Evolutionary conservation across 2,797 vertebrate genomes (phyloP).

Genomic region (Austrolebias charrua): DNA sequence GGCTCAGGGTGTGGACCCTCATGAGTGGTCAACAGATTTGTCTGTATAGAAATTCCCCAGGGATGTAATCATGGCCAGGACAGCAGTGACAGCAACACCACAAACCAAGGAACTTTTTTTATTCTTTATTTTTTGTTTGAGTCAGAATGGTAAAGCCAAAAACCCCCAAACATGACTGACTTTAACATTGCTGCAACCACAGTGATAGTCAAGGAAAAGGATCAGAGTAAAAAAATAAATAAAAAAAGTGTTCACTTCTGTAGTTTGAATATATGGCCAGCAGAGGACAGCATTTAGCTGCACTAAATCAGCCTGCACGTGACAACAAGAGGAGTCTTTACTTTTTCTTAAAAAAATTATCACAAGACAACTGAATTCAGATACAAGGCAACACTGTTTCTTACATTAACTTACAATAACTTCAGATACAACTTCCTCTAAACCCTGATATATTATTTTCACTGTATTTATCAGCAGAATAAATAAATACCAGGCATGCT

Average conservation of each 20-base stretch:
- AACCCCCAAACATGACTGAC: conserved; percentile 8
- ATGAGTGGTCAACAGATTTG: conserved; percentile 59
- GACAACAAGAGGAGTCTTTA: neutral
- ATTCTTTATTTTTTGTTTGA: conserved; percentile 15
- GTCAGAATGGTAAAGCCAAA: conserved; percentile 4
- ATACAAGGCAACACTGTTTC: too few species aligned
- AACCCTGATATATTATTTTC: too few species aligned
- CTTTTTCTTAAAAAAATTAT: too few species aligned
- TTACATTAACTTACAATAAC: neutral
- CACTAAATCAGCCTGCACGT: neutral
- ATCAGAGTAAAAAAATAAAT: neutral
- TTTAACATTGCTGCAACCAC: conserved; percentile 13
- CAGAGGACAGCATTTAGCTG: conserved; percentile 47
- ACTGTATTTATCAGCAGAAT: neutral
- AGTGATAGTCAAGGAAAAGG: neutral
- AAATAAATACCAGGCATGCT: too few species aligned
- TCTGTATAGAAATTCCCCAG: conserved; percentile 47
- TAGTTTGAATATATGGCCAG: conserved; percentile 14
- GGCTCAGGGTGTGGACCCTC: conserved; percentile 68
- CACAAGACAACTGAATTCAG: too few species aligned
- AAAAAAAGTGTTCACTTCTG: neutral
- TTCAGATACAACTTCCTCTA: neutral
- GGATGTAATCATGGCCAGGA: conserved; percentile 60
- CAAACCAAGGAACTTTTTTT: conserved; percentile 24
- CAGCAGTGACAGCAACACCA: conserved; percentile 26